Evolutionary conservation across 2,888 invertebrate species (phyloP).

Genomic region (Tetragnatha montana): DNA sequence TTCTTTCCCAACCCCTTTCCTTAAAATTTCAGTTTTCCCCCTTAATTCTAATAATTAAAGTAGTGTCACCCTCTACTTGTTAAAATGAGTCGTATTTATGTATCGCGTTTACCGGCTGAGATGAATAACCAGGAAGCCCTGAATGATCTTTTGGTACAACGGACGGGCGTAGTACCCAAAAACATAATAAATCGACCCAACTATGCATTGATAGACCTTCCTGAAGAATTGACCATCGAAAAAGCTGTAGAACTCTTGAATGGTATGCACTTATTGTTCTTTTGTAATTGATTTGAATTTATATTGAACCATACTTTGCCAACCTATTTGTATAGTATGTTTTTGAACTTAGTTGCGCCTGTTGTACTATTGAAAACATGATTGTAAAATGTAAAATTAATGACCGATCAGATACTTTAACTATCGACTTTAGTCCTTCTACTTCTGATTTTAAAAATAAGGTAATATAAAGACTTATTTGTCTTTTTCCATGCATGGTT

Average conservation of each 20-base stretch:
- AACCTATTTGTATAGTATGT: too few relatives aligned
- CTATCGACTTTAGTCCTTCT: too few relatives aligned
- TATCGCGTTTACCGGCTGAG: slow-evolving; percentile 87
- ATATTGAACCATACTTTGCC: too few relatives aligned
- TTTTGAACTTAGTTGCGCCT: too few relatives aligned
- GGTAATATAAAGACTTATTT: too few relatives aligned
- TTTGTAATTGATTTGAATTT: too few relatives aligned
- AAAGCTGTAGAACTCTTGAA: slow-evolving; percentile 89
- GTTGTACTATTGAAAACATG: too few relatives aligned
- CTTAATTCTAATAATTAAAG: background rate
- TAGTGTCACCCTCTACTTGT: background rate
- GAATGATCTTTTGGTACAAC: slow-evolving; percentile 86
- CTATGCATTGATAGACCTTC: slow-evolving; percentile 91
- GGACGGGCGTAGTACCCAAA: slow-evolving; percentile 83
- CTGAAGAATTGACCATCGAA: slow-evolving; percentile 88
- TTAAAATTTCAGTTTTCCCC: background rate
- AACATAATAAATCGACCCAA: slow-evolving; percentile 87
- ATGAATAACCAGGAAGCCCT: slow-evolving; percentile 84
- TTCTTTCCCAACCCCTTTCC: slow-evolving; percentile 34
- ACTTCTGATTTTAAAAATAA: too few relatives aligned
- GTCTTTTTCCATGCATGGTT: too few relatives aligned
- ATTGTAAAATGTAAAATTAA: too few relatives aligned
- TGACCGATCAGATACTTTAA: too few relatives aligned
- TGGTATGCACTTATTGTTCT: slow-evolving; percentile 79
- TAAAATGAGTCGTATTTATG: slow-evolving; percentile 81